Conservation (phyloP, 2,797 vertebrate species). For the Notamacropus eugenii region DNA sequence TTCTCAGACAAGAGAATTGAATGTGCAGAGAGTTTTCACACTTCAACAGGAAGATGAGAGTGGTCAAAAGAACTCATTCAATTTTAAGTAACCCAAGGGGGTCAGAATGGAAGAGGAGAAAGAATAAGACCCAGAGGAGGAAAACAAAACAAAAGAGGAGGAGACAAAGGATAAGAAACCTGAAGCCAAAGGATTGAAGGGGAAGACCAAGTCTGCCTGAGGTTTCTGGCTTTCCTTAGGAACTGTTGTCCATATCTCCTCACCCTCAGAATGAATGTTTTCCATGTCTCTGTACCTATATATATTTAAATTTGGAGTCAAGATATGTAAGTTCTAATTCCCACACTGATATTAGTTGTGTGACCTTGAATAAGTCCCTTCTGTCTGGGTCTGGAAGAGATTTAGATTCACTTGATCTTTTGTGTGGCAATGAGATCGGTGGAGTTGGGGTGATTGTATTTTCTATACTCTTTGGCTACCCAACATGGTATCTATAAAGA, state of each 20-base stretch:
- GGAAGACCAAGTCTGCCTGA: conserved; percentile 86
- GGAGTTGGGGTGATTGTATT: not conserved
- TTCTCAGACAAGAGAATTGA: conserved; percentile 97
- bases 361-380: not conserved
- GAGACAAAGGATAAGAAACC: conserved; percentile 95
- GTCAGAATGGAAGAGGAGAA: conserved; percentile 96
- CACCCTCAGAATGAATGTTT: conserved; percentile 86
- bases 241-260: conserved; percentile 48
- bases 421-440: not conserved
- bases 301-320: not conserved
- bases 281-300: conserved; percentile 69
- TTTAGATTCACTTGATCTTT: not conserved
- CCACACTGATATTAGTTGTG: not conserved
- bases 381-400: not conserved
- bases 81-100: conserved; percentile 95
- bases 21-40: conserved; percentile 96
- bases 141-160: conserved; percentile 96
- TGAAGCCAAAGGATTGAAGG: conserved; percentile 92
- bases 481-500: not conserved
- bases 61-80: conserved; percentile 93
- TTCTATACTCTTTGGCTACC: not conserved
- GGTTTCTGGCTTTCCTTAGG: conserved; percentile 53
- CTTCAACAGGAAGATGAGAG: conserved; percentile 95
- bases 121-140: conserved; percentile 91
- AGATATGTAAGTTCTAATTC: not conserved